phyloP scores from a whole-genome alignment of 2,888 invertebrate genomes.

The Craniophora ligustri region DNA sequence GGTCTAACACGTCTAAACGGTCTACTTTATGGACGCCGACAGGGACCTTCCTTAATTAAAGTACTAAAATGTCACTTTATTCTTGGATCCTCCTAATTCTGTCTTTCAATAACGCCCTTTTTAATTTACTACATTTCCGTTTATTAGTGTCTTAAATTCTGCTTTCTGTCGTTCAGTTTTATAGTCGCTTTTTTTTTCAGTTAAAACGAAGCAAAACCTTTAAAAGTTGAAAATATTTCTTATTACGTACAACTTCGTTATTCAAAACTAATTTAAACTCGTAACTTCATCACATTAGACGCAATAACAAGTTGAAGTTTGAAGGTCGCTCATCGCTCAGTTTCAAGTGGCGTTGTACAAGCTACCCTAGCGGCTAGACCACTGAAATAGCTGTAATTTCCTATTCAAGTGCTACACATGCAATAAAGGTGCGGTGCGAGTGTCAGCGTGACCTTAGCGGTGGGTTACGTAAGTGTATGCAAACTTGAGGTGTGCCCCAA shows the following conservation, averaged over 20 bases:
- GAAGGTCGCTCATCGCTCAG: slow-evolving; percentile 46
- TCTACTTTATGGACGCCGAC: slow-evolving; percentile 18
- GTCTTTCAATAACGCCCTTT: neutral
- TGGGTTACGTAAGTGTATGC: slow-evolving; percentile 75
- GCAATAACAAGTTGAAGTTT: slow-evolving; percentile 33
- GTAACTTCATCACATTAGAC: slow-evolving; percentile 36
- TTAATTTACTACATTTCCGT: neutral
- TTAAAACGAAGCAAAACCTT: too few species aligned
- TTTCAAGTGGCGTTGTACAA: slow-evolving; percentile 30
- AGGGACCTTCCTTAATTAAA: slow-evolving; percentile 42
- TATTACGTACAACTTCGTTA: slow-evolving; percentile 13
- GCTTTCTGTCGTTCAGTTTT: neutral
- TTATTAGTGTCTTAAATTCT: neutral
- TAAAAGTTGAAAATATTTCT: too few species aligned
- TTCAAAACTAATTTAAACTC: slow-evolving; percentile 41
- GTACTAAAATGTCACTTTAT: slow-evolving; percentile 36
- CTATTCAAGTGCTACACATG: slow-evolving; percentile 72
- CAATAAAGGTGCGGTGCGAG: slow-evolving; percentile 73
- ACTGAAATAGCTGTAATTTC: slow-evolving; percentile 76
- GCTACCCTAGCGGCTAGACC: slow-evolving; percentile 43
- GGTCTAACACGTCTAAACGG: slow-evolving; percentile 7
- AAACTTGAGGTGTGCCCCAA: slow-evolving; percentile 72
- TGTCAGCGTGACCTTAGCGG: slow-evolving; percentile 74
- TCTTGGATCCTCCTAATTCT: slow-evolving; percentile 3
- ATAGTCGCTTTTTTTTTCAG: too few species aligned